Evolutionary conservation across 2,888 invertebrate genomes (phyloP).

Genomic region (Dascillus cervinus): DNA sequence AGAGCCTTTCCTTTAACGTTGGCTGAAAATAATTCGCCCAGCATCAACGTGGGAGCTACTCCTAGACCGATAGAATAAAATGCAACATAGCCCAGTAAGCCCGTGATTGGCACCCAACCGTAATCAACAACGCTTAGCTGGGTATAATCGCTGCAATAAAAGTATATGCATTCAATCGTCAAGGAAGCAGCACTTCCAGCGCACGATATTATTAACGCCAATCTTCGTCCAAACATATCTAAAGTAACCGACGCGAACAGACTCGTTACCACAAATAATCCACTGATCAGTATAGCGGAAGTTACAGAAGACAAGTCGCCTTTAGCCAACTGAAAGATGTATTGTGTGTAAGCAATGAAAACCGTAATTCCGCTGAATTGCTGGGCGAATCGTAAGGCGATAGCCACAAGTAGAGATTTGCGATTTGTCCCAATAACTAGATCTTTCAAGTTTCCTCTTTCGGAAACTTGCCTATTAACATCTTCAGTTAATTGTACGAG

Average conservation of each 20-base stretch:
- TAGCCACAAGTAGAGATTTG: constrained; percentile 26
- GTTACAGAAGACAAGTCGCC: constrained; percentile 24
- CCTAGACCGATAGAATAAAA: constrained; percentile 22
- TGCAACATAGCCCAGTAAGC: constrained; percentile 26
- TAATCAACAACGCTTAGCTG: constrained; percentile 19
- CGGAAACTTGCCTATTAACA: constrained; percentile 30
- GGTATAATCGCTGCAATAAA: constrained; percentile 21
- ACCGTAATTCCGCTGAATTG: constrained; percentile 27
- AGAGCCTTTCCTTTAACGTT: constrained; percentile 30
- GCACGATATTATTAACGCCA: constrained; percentile 23
- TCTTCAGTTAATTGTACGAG: constrained; percentile 24
- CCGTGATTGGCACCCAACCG: constrained; percentile 30
- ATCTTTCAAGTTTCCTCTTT: constrained; percentile 29
- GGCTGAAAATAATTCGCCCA: too few relatives aligned
- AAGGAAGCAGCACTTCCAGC: constrained; percentile 19
- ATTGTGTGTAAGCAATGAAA: constrained; percentile 27
- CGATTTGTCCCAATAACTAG: constrained; percentile 26
- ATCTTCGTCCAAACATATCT: constrained; percentile 26
- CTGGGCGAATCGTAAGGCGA: constrained; percentile 27
- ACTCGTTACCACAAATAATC: constrained; percentile 16
- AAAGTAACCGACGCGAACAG: constrained; percentile 20
- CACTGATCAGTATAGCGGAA: constrained; percentile 29
- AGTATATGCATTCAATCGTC: constrained; percentile 22
- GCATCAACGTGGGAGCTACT: constrained; percentile 29
- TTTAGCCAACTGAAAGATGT: constrained; percentile 29